These are phyloP conservation scores for Tachuris rubrigastra DNA, from an alignment of 2,113 vertebrate genomes.

Conservation along the genomic window DNA sequence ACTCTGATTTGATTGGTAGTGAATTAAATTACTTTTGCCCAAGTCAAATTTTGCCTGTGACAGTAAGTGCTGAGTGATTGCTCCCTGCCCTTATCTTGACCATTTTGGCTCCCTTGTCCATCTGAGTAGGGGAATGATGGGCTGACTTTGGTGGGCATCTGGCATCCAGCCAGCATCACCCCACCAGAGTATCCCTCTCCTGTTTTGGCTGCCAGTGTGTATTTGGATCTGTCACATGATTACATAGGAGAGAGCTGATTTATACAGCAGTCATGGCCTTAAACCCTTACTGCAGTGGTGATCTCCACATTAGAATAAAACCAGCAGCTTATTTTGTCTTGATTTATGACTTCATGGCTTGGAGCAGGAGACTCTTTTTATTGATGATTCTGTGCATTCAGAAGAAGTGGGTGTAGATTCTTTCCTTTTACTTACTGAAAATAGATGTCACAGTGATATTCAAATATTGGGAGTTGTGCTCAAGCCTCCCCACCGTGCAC, in stretches of 20 bases:
- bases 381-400: not conserved
- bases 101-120: not conserved
- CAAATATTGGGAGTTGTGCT: not conserved
- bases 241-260: not conserved
- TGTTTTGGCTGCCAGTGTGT: not conserved
- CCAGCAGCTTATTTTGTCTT: not conserved
- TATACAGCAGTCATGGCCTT: not conserved
- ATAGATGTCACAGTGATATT: not conserved
- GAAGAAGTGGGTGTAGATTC: not conserved
- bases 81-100: not conserved
- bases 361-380: not conserved
- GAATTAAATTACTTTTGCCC: not conserved
- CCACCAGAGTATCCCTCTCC: not conserved
- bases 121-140: not conserved
- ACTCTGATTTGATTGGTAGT: not conserved
- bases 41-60: not conserved
- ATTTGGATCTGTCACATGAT: not conserved
- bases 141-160: not conserved
- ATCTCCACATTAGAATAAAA: not conserved
- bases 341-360: conserved; percentile 2
- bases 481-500: not conserved
- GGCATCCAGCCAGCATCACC: not conserved
- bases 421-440: not conserved
- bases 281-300: not conserved
- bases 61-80: not conserved